phyloP scores from a whole-genome alignment of 2,888 invertebrate species.

The Osedax fenrisi region DNA sequence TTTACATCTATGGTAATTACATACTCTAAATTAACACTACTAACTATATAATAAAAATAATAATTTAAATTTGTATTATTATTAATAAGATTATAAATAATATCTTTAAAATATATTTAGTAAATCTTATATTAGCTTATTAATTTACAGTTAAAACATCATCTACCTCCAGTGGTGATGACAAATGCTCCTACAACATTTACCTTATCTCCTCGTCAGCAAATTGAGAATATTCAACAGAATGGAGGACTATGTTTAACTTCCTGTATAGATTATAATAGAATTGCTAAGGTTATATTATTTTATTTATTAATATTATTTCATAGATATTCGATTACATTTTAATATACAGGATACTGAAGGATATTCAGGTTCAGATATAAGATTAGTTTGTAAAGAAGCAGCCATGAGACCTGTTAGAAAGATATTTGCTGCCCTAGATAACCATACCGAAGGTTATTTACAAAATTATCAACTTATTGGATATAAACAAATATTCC shows the following conservation, averaged over 20 bases:
- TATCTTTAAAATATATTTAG: too few relatives aligned
- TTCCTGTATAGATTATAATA: conserved; percentile 52
- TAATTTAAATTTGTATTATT: too few relatives aligned
- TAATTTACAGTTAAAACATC: conserved; percentile 56
- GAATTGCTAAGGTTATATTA: conserved; percentile 48
- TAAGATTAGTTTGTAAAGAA: conserved; percentile 75
- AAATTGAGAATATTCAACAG: conserved; percentile 37
- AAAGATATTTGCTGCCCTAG: conserved; percentile 56
- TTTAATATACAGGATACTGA: conserved; percentile 61
- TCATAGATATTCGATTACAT: too few relatives aligned
- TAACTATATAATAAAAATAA: too few relatives aligned
- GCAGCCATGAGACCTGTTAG: conserved; percentile 70
- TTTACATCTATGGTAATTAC: too few relatives aligned
- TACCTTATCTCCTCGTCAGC: not conserved
- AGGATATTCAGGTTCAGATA: conserved; percentile 76
- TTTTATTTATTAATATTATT: not conserved
- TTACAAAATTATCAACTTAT: not conserved
- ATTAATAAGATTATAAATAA: too few relatives aligned
- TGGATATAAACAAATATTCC: not conserved
- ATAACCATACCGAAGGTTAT: conserved; percentile 49
- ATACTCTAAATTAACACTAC: too few relatives aligned
- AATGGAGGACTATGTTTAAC: conserved; percentile 51
- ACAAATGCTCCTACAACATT: not conserved
- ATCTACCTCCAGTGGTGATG: conserved; percentile 47
- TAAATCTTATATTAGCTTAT: too few relatives aligned